Percentiles rank a stretch among this genome's conserved stretches.
Evolutionary conservation across 2,113 vertebrate genomes (phyloP).

Genomic region (Balaenoptera acutorostrata): DNA sequence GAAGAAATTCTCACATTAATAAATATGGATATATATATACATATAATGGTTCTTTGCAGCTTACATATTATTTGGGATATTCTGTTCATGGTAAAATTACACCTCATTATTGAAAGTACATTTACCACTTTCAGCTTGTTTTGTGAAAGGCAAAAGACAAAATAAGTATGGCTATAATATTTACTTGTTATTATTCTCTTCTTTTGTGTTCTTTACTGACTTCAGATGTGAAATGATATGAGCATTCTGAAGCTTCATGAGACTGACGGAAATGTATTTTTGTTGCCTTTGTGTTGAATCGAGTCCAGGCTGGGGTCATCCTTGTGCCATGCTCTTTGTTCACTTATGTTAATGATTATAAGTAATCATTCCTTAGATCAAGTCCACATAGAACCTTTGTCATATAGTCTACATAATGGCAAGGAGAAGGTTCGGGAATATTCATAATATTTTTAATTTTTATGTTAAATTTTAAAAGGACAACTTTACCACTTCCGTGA

Average conservation of each 20-base stretch:
- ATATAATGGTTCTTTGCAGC: background rate
- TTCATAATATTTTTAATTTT: background rate
- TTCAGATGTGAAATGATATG: background rate
- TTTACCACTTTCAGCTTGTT: background rate
- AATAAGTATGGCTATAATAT: background rate
- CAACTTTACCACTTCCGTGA: background rate
- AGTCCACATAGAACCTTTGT: background rate
- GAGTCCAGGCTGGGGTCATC: background rate
- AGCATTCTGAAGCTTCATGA: background rate
- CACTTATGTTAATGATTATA: background rate
- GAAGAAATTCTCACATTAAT: background rate
- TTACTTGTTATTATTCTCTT: background rate
- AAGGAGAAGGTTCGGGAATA: background rate
- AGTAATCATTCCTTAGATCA: constrained; percentile 34
- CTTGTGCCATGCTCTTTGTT: background rate
- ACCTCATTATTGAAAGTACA: constrained; percentile 3
- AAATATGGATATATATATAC: background rate
- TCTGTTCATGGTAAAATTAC: constrained; percentile 46
- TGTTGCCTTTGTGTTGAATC: background rate
- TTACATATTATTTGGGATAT: background rate
- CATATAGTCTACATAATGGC: background rate
- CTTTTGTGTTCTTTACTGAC: background rate
- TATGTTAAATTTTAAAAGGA: background rate
- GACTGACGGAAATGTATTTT: background rate
- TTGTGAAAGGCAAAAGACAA: background rate